Evolutionary conservation across 1,140 invertebrate species (phyloP), one percentile per base, ranked within the genome.

Genomic region (Acyrthosiphon pisum): DNA sequence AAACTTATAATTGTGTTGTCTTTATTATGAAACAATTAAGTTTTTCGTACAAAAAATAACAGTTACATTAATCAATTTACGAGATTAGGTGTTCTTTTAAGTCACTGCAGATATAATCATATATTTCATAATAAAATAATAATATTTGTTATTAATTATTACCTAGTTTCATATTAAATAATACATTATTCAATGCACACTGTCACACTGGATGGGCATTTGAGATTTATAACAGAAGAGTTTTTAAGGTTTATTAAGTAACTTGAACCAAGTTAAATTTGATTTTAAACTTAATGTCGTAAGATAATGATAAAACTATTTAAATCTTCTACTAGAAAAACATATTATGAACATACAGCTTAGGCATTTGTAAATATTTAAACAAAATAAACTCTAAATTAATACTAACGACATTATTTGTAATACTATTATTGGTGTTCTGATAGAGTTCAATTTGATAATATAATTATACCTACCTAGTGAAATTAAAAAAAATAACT

Each of bases 121-220:
- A 76, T n/a, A 76, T 18, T n/a, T 76, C 9, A 76, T 76, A n/a
- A 76, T n/a, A 76, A 76, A 20, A 76, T n/a, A 20, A 76, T n/a
- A 76, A n/a, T 76, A 76, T 76, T 76, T 76, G 30, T 6, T 30
- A 76, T 76, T 76, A 76, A 76, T 76, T 76, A 76, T 76, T 76
- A 76, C 30, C 60, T 76, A 76, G 60, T n/a, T 76, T 76, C n/a
- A 18, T 76, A 76, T n/a, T 76, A 76, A 76, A 76, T 76, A 76
- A n/a, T 76, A 76, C n/a, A 76, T 76, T 76, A 76, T n/a, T 76
- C 60, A 76, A n/a, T n/a, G 30, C n/a, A n/a, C n/a, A 76, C n/a
- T 11, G 30, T 3, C 56, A 60, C 30, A 60, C 30, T 18, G n/a
- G 60, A 76, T 76, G 60, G 11, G 18, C n/a, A n/a, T n/a, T 76